phyloP scores from a whole-genome alignment of 2,888 invertebrate genomes.

The Tenthredo livida region DNA sequence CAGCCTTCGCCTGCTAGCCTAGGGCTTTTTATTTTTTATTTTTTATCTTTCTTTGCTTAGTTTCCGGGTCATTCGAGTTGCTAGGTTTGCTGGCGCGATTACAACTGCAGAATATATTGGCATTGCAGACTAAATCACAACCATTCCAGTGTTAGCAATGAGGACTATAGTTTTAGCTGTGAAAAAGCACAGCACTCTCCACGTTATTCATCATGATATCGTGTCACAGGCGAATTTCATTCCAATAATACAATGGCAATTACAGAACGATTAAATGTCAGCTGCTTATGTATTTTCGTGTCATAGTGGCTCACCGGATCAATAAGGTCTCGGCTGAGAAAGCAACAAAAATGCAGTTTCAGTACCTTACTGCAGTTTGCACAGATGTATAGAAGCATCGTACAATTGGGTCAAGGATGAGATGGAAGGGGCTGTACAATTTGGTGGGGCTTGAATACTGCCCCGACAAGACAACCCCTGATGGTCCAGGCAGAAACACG shows the following conservation, averaged over 20 bases:
- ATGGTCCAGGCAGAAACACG: neutral
- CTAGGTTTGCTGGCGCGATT: neutral
- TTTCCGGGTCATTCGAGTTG: slow-evolving; percentile 1
- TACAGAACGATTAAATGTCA: neutral
- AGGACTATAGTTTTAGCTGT: neutral
- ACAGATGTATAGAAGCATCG: neutral
- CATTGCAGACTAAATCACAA: neutral
- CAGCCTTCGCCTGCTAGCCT: slow-evolving; percentile 3
- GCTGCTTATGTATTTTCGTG: neutral
- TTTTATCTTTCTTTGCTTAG: neutral
- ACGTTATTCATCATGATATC: neutral
- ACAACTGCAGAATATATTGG: slow-evolving; percentile 23
- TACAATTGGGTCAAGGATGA: slow-evolving; percentile 27
- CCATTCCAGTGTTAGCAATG: neutral
- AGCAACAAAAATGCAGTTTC: slow-evolving; percentile 19
- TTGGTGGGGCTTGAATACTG: slow-evolving; percentile 15
- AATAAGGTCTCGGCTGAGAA: neutral
- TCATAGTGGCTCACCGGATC: slow-evolving; percentile 1
- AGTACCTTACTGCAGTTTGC: neutral
- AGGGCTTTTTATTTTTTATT: no score
- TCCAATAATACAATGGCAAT: neutral
- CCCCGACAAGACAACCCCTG: neutral
- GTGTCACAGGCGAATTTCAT: neutral
- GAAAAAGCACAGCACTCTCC: neutral
- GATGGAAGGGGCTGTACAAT: neutral